Conservation (phyloP, 2,797 vertebrate genomes). For the Coccyzus lansbergi region DNA sequence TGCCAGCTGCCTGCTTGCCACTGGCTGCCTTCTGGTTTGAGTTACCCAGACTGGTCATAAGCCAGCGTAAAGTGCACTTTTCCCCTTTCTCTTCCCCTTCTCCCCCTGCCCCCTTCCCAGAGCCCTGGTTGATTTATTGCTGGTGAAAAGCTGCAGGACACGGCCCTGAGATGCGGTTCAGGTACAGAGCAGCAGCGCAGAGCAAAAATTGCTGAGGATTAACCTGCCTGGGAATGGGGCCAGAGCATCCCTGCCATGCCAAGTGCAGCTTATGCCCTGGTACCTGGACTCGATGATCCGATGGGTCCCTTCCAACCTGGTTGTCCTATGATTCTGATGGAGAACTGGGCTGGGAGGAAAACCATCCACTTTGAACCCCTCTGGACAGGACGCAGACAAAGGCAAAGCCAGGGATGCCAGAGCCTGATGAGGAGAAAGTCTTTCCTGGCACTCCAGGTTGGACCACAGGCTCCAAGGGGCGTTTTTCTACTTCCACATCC, state of each 20-base stretch:
- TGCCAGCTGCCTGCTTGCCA: conserved; percentile 51
- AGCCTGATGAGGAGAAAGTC: rapidly evolving
- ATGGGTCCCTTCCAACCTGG: no score
- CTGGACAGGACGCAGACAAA: background rate
- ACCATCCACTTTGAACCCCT: background rate
- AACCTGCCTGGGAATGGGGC: background rate
- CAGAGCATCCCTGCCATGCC: rapidly evolving
- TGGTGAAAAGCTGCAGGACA: conserved; percentile 13
- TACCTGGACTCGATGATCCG: no score
- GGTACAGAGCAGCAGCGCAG: background rate
- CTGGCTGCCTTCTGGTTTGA: conserved; percentile 36
- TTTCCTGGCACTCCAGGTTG: background rate
- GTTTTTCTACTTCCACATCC: background rate
- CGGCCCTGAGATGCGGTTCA: background rate
- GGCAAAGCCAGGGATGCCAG: background rate
- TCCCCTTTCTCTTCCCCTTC: background rate
- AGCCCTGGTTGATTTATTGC: conserved; percentile 33
- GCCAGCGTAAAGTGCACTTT: conserved; percentile 22
- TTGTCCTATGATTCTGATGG: no score
- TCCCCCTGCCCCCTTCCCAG: background rate
- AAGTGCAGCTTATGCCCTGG: background rate
- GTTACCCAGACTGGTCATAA: conserved; percentile 1
- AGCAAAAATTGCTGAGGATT: background rate
- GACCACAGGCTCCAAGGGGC: background rate
- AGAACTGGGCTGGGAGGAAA: background rate